phyloP scores from a whole-genome alignment of 2,113 vertebrate genomes.

The Paralichthys olivaceus region DNA sequence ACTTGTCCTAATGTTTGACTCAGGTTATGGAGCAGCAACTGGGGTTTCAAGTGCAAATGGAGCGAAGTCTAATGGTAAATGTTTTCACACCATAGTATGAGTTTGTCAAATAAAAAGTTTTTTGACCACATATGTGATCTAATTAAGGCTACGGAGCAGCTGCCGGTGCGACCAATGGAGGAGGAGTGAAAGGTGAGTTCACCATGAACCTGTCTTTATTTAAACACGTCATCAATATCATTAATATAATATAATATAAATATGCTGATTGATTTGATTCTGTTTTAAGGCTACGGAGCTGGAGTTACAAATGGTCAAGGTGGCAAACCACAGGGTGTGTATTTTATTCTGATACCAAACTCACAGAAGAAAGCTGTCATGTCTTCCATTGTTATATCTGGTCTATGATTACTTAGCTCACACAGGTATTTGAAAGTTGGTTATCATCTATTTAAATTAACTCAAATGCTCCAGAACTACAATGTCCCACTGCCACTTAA shows the following conservation, averaged over 20 bases:
- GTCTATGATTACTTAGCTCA: no score
- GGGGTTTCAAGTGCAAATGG: conserved; percentile 24
- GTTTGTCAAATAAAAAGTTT: background rate
- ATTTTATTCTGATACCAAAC: background rate
- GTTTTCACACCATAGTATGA: background rate
- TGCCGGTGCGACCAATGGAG: conserved; percentile 32
- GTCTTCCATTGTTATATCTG: no score
- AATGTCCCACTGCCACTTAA: no score
- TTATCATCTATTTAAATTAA: no score
- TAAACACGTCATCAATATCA: background rate
- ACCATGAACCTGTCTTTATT: background rate
- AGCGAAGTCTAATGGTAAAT: conserved; percentile 44
- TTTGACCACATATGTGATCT: background rate
- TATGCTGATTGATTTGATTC: background rate
- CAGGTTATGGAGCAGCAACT: conserved; percentile 20
- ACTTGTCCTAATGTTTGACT: background rate
- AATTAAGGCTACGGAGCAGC: conserved; percentile 53
- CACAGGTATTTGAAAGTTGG: no score
- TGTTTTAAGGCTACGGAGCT: conserved; percentile 55
- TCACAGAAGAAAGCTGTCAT: background rate
- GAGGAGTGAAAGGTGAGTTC: conserved; percentile 43
- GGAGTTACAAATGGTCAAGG: conserved; percentile 43
- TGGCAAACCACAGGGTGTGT: conserved; percentile 48
- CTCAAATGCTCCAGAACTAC: no score
- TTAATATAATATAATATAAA: no score